Base-by-base conservation (phyloP, 2,888 invertebrate species). In the Torymus auratus region DNA sequence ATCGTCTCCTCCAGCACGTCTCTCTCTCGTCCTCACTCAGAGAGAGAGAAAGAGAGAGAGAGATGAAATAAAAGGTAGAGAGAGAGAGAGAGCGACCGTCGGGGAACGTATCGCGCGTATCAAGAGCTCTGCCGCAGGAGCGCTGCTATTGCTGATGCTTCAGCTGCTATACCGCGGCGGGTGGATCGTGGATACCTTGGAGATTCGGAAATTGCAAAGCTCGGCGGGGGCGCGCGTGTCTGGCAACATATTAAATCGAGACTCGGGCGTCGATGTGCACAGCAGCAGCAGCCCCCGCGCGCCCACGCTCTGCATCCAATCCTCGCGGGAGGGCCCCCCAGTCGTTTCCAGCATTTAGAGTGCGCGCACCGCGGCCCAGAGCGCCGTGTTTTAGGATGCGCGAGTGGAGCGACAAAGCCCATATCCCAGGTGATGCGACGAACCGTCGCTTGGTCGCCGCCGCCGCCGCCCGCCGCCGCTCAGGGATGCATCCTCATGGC, bases 121-220 rank as follows among this genome's bases (percentile, higher is more conserved):
- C 60, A 12, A 61, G 68, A 4, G 2, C 53, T 5, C 15, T 52
- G 15, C 23, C 50, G 2, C 41, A 7, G 7, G 1, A n/a, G n/a
- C n/a, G 41, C 7, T 41, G 41, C 41, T 41, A 7, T 7, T 41
- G 41, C 41, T 41, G 41, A 1, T 41, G 7, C 41, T 41, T 1
- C 5, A 5, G 28, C 28, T 28, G 28, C 28, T 28, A 56, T n/a
- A 20, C 23, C 14, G 53, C 14, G n/a, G 53, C 14, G n/a, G 41
- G 15, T 28, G 15, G 41, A n/a, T 10, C 28, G 65, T 20, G 56
- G 73, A 82, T 83, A 83, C 86, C 85, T 83, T 82, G 61, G 86
- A 87, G 86, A 85, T 86, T 87, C 84, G 84, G 85, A 83, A 85
- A 85, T 84, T 83, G 85, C 84, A 85, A 87, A 85, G 84, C 85